Conservation (phyloP, 2,797 vertebrate genomes). For the Mallotus villosus region DNA sequence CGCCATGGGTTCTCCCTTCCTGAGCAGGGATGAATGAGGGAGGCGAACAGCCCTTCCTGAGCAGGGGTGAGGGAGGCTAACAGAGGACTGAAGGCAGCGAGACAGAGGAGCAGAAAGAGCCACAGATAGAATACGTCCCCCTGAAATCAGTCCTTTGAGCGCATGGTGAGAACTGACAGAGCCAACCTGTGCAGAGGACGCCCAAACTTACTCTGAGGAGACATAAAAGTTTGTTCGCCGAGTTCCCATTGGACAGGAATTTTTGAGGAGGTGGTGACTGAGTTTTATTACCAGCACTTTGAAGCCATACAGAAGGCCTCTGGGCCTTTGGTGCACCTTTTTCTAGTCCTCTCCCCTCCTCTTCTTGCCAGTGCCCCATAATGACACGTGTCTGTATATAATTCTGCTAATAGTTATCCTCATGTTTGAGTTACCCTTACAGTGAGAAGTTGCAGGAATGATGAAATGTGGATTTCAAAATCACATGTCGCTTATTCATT, state of each 20-base stretch:
- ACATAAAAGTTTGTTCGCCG: slow-evolving; percentile 67
- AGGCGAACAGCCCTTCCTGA: slow-evolving; percentile 18
- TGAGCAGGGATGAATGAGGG: slow-evolving; percentile 14
- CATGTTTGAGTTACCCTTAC: slow-evolving; percentile 35
- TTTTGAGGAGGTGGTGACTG: slow-evolving; percentile 66
- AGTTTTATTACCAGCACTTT: slow-evolving; percentile 76
- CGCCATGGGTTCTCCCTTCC: slow-evolving; percentile 65
- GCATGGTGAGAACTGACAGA: slow-evolving; percentile 67
- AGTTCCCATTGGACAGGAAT: slow-evolving; percentile 70
- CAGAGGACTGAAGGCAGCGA: slow-evolving; percentile 4
- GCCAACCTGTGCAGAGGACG: slow-evolving; percentile 49
- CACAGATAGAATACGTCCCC: slow-evolving; percentile 40
- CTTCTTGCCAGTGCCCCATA: slow-evolving; percentile 60
- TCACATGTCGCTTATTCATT: slow-evolving; percentile 35
- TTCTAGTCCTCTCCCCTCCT: slow-evolving; percentile 29
- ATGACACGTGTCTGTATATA: slow-evolving; percentile 71
- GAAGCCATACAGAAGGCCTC: slow-evolving; percentile 58
- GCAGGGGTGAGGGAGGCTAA: not conserved
- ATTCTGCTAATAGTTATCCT: slow-evolving; percentile 72
- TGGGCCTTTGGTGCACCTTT: slow-evolving; percentile 42
- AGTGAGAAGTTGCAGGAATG: slow-evolving; percentile 30
- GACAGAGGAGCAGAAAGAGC: slow-evolving; percentile 49
- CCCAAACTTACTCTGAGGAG: slow-evolving; percentile 60
- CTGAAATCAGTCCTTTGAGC: slow-evolving; percentile 63
- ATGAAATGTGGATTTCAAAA: slow-evolving; percentile 63